Evolutionary conservation across 1,140 invertebrate species (phyloP), one percentile per base, ranked within the genome.

Genomic region (Drosophila pachea): DNA sequence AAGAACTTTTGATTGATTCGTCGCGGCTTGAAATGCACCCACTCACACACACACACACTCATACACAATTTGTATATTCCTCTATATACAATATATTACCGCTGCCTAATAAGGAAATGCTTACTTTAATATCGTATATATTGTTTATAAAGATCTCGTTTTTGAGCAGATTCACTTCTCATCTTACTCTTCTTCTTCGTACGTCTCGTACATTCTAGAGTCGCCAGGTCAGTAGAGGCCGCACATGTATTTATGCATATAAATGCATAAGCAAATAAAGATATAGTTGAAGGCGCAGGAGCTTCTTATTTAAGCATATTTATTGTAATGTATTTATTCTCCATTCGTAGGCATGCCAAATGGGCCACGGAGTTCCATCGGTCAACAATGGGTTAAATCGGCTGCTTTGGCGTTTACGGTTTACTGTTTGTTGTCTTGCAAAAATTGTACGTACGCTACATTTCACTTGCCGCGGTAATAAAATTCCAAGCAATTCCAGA

Each of bases 91-190:
- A 40, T 45, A 8, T 38, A 40, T 33, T 68, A 45, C 55, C 43
- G 65, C 73, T 66, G 68, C 55, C 56, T 75, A 83, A 79, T 83
- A 59, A 83, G 79, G 81, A 83, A 83, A 86, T 76, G 73, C 66
- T 86, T 86, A 79, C 76, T 84, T 84, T 79, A 86, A 74, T 84
- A 14, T 16, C 5, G 14, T 12, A 42, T 83, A 53, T 43, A 45
- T 54, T 64, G 61, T 68, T 64, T 83, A 72, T 84, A 82, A 74
- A 66, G 60, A 77, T 69, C 61, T 43, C 11, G 60, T 58, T 43
- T 47, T 58, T 52, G 49, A 48, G 53, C 43, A 61, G 53, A 53
- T 36, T 33, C 47, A 22, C 35, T 54, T 8, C 29, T 16, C 59
- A 42, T 48, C 40, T 54, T 54, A 47, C 4, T 36, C 43, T 16